Percentiles rank a stretch among this genome's conserved stretches.
These are phyloP conservation scores for Dynastes grantii DNA, from an alignment of 2,888 invertebrate genomes.

Conservation along the genomic window DNA sequence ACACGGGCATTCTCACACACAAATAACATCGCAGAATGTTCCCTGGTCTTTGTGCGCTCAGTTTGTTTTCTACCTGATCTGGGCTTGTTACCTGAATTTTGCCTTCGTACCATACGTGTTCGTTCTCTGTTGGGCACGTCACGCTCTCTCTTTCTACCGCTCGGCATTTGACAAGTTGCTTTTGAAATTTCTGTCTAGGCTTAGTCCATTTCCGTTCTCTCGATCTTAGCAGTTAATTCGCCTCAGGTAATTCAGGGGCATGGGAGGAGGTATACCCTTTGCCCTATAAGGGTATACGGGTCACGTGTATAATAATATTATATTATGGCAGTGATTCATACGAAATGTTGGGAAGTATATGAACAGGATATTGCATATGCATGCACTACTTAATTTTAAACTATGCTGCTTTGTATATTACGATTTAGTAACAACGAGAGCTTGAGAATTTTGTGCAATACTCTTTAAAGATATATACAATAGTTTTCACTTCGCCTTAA, in stretches of 20 bases:
- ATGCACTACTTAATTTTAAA: slow-evolving; percentile 14
- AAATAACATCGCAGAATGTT: slow-evolving; percentile 38
- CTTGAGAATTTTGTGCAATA: slow-evolving; percentile 4
- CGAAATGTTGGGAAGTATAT: slow-evolving; percentile 16
- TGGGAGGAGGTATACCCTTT: no score
- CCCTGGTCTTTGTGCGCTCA: slow-evolving; percentile 42
- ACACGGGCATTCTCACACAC: slow-evolving; percentile 14
- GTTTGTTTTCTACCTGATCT: slow-evolving; percentile 53
- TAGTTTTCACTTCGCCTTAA: no score
- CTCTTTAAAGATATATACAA: no score
- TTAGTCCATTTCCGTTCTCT: slow-evolving; percentile 60
- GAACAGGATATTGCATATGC: slow-evolving; percentile 16
- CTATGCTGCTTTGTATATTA: slow-evolving; percentile 4
- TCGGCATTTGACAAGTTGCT: slow-evolving; percentile 71
- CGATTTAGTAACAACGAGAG: neutral
- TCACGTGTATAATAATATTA: slow-evolving; percentile 3
- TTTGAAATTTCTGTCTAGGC: slow-evolving; percentile 69
- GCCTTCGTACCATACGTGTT: slow-evolving; percentile 56
- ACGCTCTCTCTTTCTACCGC: slow-evolving; percentile 63
- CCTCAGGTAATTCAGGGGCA: slow-evolving; percentile 22
- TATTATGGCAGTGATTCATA: slow-evolving; percentile 16
- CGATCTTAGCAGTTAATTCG: slow-evolving; percentile 59
- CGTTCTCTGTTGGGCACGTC: slow-evolving; percentile 56
- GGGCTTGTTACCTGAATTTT: slow-evolving; percentile 65
- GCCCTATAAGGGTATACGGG: no score